Evolutionary conservation across 2,113 vertebrate species (phyloP), one percentile per base, ranked within the genome.

Genomic region (Lepisosteus osseus): DNA sequence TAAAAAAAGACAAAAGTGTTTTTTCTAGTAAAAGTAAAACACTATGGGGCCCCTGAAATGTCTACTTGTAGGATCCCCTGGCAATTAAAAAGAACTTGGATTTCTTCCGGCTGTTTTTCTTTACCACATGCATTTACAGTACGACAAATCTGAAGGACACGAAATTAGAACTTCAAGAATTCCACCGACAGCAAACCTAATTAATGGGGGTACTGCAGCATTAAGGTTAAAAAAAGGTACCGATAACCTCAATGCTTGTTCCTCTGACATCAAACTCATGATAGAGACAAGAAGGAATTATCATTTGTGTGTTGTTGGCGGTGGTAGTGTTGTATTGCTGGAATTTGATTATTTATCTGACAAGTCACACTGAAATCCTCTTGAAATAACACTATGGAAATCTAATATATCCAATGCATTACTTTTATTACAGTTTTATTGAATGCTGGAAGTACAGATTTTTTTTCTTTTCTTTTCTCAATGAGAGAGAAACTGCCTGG

Each of bases 341-440:
- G 11, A 59, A 59, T 59, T 59, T 4, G 13, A 59, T 59, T 59
- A 59, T 51, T 51, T 51, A 51, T 51, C 47, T 51, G 47, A 59
- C 56, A 59, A 12, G 11, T 59, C 56, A 59, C 7, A 59, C 56
- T 13, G 13, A 59, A 59, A 59, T 59, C 56, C 13, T 12, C n/a
- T 11, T 59, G 43, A n/a, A 62, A 68, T 13, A 15, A 56, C 40
- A 54, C 66, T 56, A 64, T 69, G 67, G 44, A 74, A 63, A 69
- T 69, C 12, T 64, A 69, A 74, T 74, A 74, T 17, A 40, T 54
- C 29, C 43, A 68, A 73, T 59, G 61, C 65, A 62, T 69, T 69
- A 62, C 47, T 68, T 68, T 68, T 74, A 74, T 69, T 61, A 61
- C n/a, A 68, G 66, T 74, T 69, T 64, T 73, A 73, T 69, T 69